Percentiles rank a stretch among this genome's conserved stretches.
phyloP scores from a whole-genome alignment of 2,113 vertebrate genomes.

The Jaculus jaculus region DNA sequence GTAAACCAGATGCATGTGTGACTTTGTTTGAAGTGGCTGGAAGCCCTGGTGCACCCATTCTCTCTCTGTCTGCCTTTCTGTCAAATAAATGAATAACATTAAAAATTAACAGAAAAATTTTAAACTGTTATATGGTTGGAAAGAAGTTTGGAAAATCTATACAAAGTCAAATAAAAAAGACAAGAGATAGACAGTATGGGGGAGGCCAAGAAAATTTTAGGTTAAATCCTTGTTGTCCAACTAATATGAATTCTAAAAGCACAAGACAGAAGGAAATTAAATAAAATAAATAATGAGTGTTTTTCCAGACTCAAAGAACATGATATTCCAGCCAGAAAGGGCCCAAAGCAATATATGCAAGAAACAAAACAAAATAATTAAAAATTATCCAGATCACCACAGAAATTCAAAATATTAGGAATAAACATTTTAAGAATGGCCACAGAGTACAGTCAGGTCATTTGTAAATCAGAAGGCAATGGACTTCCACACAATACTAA shows the following conservation, averaged over 20 bases:
- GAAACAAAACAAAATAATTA: neutral
- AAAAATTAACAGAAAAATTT: neutral
- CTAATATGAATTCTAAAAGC: neutral
- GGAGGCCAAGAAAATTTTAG: neutral
- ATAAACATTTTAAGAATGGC: neutral
- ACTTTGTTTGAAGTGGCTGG: too few species aligned
- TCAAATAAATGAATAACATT: too few species aligned
- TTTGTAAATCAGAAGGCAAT: neutral
- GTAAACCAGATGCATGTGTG: too few species aligned
- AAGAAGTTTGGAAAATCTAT: neutral
- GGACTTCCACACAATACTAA: too few species aligned
- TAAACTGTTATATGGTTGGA: neutral
- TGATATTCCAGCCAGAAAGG: neutral
- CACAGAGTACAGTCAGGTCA: neutral
- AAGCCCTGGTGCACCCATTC: too few species aligned
- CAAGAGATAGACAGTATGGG: neutral
- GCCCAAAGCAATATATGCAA: neutral
- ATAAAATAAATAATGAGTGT: neutral
- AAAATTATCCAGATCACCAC: neutral
- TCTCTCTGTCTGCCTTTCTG: too few species aligned
- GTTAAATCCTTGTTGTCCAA: neutral
- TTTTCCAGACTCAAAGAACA: neutral
- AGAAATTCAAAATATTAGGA: neutral
- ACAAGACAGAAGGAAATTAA: neutral
- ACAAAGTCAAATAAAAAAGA: conserved; percentile 15